phyloP scores from a whole-genome alignment of 2,797 vertebrate species.

The Balearica regulorum region DNA sequence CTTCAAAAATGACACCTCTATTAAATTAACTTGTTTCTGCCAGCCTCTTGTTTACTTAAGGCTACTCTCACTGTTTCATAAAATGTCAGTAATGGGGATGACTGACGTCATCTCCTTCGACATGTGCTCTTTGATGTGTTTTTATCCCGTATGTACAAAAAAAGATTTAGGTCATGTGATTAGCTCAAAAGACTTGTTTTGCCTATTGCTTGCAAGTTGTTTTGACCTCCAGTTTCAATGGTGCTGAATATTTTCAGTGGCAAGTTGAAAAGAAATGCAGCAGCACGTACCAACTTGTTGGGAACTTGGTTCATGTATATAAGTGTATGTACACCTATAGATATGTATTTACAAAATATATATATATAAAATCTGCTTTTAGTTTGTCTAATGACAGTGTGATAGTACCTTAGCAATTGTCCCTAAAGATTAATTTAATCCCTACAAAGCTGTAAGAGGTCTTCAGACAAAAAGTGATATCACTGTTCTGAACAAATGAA shows the following conservation, averaged over 20 bases:
- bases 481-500: not conserved
- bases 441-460: not conserved
- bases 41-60: slow-evolving; percentile 41
- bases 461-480: not conserved
- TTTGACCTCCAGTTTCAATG: not conserved
- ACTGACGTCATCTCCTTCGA: not conserved
- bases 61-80: slow-evolving; percentile 24
- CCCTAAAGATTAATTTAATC: not conserved
- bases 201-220: not conserved
- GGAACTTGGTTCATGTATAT: accelerated
- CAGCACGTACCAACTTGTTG: not conserved
- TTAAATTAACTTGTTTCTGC: slow-evolving; percentile 56
- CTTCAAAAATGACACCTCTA: slow-evolving; percentile 56
- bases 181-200: not conserved
- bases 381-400: not conserved
- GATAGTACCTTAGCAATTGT: not conserved
- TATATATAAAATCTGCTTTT: not conserved
- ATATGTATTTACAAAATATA: not conserved
- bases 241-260: not conserved
- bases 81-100: slow-evolving; percentile 47
- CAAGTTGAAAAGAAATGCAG: not conserved
- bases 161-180: slow-evolving; percentile 26
- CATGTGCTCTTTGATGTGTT: slow-evolving; percentile 48
- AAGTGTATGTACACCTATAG: accelerated
- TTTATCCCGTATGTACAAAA: not conserved